These are phyloP conservation scores for Aphyosemion australe DNA, from an alignment of 2,113 vertebrate genomes.

Conservation along the genomic window DNA sequence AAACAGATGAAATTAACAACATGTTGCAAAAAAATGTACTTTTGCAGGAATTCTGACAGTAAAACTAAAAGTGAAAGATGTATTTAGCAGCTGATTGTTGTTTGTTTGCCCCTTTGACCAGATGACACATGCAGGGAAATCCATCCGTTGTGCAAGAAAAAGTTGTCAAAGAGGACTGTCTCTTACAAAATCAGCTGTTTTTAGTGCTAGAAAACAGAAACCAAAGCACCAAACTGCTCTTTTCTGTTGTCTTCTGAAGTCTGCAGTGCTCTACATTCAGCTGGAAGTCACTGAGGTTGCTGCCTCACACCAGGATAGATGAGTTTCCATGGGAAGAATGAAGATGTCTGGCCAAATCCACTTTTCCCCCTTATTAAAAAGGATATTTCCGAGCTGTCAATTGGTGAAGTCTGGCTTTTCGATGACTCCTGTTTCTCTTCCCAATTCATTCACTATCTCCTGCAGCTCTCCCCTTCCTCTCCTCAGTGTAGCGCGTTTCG, in stretches of 20 bases:
- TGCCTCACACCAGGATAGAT: constrained; percentile 71
- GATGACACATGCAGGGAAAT: background rate
- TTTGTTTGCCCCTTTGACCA: constrained; percentile 7
- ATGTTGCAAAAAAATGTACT: constrained; percentile 32
- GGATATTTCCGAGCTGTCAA: constrained; percentile 82
- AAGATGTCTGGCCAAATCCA: constrained; percentile 81
- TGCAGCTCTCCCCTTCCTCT: constrained; percentile 42
- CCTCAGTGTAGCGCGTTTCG: constrained; percentile 57
- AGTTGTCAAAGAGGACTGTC: constrained; percentile 17
- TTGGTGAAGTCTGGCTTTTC: constrained; percentile 79
- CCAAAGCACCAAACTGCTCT: constrained; percentile 35
- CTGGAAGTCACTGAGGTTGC: constrained; percentile 72
- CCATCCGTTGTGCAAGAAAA: constrained; percentile 3
- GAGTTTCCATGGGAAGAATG: constrained; percentile 79
- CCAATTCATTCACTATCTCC: constrained; percentile 63
- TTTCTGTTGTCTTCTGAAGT: constrained; percentile 48
- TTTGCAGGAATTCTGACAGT: constrained; percentile 14
- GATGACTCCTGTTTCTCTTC: constrained; percentile 60
- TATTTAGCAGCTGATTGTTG: constrained; percentile 1
- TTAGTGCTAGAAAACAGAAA: no score
- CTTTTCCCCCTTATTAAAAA: constrained; percentile 80
- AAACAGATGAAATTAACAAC: constrained; percentile 32
- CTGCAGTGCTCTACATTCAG: constrained; percentile 34
- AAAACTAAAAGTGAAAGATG: constrained; percentile 1
- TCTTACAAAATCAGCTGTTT: background rate